Base-by-base conservation (phyloP, 1,140 invertebrate species). In the Zophobas morio region DNA sequence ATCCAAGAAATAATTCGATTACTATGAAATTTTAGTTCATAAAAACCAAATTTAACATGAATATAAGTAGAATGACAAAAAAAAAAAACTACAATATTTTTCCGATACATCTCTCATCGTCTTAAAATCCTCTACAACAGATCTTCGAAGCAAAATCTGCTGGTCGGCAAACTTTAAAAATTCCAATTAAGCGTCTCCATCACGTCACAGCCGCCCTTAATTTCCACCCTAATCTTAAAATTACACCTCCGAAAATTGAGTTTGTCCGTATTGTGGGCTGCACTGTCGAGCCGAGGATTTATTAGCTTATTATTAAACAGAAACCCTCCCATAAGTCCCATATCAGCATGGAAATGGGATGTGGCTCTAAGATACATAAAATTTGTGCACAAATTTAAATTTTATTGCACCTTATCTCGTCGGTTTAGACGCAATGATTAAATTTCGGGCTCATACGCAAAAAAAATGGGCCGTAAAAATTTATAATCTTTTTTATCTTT, bases 241-340 rank as follows among this genome's bases (percentile, higher is more conserved):
- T 42, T 40, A 63, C 49, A 51, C 49, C 49, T 4, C 4, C n/a
- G 49, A 51, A 51, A 51, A 51, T 51, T 51, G 49, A 51, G 49
- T 51, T 51, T 4, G 49, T 51, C 49, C 49, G 49, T 51, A 51
- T 51, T 51, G 49, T 63, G 36, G 35, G 36, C 0, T 6, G n/a
- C 57, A 63, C 37, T 66, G 60, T 40, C 20, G 39, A 42, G 36
- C 42, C 42, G 6, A 6, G 39, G 39, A 66, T 66, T 66, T 66
- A 66, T 66, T 66, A 66, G 60, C 37, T 66, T 66, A 66, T 66
- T 66, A 66, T 66, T 66, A 66, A 66, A 66, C 60, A 42, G 60
- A 66, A 66, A 37, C 60, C 60, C 42, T 39, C 33, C 49, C 36
- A 39, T 66, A 66, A 66, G 60, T 66, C 60, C 60, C 60, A 66